phyloP scores from a whole-genome alignment of 2,888 invertebrate genomes.

The Drosophila testacea region DNA sequence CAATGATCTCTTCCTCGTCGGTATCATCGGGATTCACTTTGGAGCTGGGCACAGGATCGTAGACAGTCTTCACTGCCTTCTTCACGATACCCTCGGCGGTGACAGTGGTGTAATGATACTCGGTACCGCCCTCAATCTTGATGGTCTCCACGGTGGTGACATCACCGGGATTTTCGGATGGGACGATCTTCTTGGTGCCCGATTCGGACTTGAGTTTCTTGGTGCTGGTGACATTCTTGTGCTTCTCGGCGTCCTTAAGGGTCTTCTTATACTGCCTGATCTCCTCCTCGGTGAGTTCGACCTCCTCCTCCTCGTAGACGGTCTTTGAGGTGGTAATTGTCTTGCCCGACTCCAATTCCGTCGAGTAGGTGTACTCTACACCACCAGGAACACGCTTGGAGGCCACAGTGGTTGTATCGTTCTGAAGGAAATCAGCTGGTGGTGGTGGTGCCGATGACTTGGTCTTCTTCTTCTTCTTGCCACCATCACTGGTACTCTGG shows the following conservation, averaged over 20 bases:
- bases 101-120: constrained; percentile 84
- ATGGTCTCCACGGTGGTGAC: constrained; percentile 85
- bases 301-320: constrained; percentile 84
- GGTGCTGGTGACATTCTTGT: constrained; percentile 83
- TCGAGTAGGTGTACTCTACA: constrained; percentile 83
- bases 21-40: constrained; percentile 79
- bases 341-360: constrained; percentile 83
- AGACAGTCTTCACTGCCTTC: constrained; percentile 84
- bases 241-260: constrained; percentile 84
- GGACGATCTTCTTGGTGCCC: constrained; percentile 84
- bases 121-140: constrained; percentile 84
- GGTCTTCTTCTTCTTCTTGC: constrained; percentile 80
- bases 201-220: constrained; percentile 83
- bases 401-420: constrained; percentile 81
- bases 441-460: constrained; percentile 81
- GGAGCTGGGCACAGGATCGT: constrained; percentile 82
- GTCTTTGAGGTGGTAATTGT: constrained; percentile 84
- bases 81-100: constrained; percentile 84
- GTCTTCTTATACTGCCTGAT: constrained; percentile 83
- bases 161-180: constrained; percentile 84
- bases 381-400: constrained; percentile 83
- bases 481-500: constrained; percentile 60
- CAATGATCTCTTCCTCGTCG: constrained; percentile 84
- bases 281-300: constrained; percentile 84
- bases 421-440: constrained; percentile 83